These are phyloP conservation scores for Nebria ingens DNA, from an alignment of 1,140 invertebrate genomes.

Conservation along the genomic window DNA sequence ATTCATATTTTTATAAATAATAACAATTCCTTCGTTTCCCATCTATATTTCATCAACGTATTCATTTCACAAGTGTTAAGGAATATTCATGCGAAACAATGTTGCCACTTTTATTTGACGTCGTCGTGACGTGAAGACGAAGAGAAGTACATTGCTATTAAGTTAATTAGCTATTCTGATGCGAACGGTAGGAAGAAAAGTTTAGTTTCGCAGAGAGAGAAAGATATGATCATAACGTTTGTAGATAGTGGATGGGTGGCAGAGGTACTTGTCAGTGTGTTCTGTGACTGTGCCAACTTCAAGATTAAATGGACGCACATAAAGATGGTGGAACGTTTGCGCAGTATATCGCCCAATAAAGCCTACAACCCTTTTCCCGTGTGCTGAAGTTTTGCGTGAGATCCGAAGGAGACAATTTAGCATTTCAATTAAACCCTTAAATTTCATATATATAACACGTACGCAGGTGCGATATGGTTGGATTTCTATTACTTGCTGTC, in stretches of 20 bases:
- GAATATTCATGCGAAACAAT: background rate
- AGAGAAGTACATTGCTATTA: background rate
- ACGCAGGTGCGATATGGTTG: background rate
- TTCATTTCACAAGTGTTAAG: background rate
- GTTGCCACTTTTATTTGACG: conserved; percentile 6
- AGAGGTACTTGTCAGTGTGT: background rate
- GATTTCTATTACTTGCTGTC: too few species aligned
- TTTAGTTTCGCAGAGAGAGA: too few species aligned
- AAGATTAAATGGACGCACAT: background rate
- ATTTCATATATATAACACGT: background rate
- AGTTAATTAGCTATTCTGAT: conserved; percentile 9
- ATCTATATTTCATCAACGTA: too few species aligned
- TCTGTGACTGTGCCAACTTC: background rate
- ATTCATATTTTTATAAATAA: too few species aligned
- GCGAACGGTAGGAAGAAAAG: background rate
- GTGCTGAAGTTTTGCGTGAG: too few species aligned
- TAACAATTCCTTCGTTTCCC: too few species aligned
- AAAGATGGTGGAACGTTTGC: background rate
- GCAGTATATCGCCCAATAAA: background rate
- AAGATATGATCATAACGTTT: background rate
- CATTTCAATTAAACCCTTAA: background rate
- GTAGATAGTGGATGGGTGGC: background rate
- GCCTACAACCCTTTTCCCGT: background rate
- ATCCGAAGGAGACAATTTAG: background rate
- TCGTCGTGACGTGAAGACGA: too few species aligned